Percentiles rank a stretch among this genome's conserved stretches.
Evolutionary conservation across 2,113 vertebrate species (phyloP).

Genomic region (Psittacula cyanocephala): DNA sequence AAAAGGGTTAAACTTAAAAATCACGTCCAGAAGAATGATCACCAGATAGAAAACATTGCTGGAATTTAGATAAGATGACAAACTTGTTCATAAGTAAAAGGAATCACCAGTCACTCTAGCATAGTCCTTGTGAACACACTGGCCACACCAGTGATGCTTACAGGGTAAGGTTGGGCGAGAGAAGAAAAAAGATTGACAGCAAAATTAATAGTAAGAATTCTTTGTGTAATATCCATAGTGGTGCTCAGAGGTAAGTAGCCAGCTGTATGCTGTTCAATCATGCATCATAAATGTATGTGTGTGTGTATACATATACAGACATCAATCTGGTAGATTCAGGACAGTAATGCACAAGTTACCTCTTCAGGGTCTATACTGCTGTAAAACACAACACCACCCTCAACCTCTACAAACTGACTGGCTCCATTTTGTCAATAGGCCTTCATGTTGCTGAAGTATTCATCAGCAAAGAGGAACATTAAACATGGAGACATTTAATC

Average conservation of each 20-base stretch:
- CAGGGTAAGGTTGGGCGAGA: not conserved
- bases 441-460: not conserved
- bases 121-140: not conserved
- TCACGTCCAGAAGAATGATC: not conserved
- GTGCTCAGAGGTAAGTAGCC: not conserved
- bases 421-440: not conserved
- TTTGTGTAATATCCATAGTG: not conserved
- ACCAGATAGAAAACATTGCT: not conserved
- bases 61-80: not conserved
- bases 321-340: not conserved
- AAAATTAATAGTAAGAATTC: not conserved
- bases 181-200: not conserved
- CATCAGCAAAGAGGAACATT: not conserved
- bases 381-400: not conserved
- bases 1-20: conserved; percentile 7
- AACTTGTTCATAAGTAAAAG: not conserved
- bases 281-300: not conserved
- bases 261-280: not conserved
- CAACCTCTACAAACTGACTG: too few species aligned
- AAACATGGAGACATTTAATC: not conserved
- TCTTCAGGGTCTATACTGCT: not conserved
- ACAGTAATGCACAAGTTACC: not conserved
- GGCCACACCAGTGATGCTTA: not conserved
- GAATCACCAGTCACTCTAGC: not conserved
- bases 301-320: too few species aligned